A percentile compares a stretch with the other conserved stretches of the same genome.
Evolutionary conservation across 2,797 vertebrate genomes (phyloP).

Genomic region (Sphenodon punctatus): DNA sequence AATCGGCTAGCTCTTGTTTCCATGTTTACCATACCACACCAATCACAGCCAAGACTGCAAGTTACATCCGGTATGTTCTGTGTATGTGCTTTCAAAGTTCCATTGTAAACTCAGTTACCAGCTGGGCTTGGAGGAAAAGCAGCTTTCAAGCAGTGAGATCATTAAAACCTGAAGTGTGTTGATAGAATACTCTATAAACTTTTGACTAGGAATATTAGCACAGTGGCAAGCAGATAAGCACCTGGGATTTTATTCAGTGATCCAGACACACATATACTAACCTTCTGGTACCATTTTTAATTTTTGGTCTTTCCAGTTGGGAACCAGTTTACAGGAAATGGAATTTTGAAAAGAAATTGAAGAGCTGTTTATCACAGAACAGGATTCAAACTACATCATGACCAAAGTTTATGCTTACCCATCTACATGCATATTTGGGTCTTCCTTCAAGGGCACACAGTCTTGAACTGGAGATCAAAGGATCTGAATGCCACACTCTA

Average conservation of each 20-base stretch:
- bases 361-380: not conserved
- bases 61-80: constrained; percentile 15
- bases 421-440: too few species aligned
- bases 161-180: too few species aligned
- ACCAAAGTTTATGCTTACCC: too few species aligned
- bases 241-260: not conserved
- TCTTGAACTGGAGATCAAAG: too few species aligned
- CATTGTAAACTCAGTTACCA: not conserved
- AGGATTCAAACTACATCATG: not conserved
- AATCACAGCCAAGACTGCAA: not conserved
- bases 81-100: not conserved
- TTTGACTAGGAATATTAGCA: too few species aligned
- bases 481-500: too few species aligned
- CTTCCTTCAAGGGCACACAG: too few species aligned
- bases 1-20: constrained; percentile 34
- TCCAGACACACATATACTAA: too few species aligned
- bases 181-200: too few species aligned
- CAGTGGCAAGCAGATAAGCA: not conserved
- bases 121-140: not conserved
- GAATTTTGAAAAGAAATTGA: too few species aligned
- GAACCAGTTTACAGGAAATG: not conserved
- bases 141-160: fast-evolving
- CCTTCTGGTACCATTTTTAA: too few species aligned
- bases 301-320: not conserved
- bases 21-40: constrained; percentile 35